Evolutionary conservation across 2,888 invertebrate genomes (phyloP), one percentile per base, ranked within the genome.

Genomic region (Plutella xylostella): DNA sequence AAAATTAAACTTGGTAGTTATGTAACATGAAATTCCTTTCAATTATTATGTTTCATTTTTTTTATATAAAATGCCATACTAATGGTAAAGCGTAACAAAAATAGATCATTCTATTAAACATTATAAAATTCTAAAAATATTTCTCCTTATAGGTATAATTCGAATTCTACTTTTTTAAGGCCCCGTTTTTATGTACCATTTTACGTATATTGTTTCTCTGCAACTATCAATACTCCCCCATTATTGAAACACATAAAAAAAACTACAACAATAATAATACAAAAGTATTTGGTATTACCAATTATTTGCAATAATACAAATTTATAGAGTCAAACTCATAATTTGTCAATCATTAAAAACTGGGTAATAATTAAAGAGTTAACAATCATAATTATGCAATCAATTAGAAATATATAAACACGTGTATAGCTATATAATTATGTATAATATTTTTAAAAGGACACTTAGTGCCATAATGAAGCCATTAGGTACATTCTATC

Each of bases 81-180:
- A 60, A 54, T 68, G 72, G n/a, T n/a, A 75, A 78, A 70, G 67
- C 71, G 72, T 82, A 80, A 79, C 79, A 82, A 82, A 78, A 80
- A 82, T 82, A 82, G 72, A 75, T 72, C 64, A 57, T 64, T 71
- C 22, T 72, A 58, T 65, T 69, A 69, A 67, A 70, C 67, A n/a
- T n/a, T 62, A 62, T 68, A 75, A 60, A 69, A 55, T 60, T 71
- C 66, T 70, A 71, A 73, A 72, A 72, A 72, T 68, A 67, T 60
- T 62, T 69, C 57, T 63, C 61, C 63, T n/a, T n/a, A n/a, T n/a
- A n/a, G n/a, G n/a, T n/a, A n/a, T n/a, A n/a, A n/a, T 61, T 53
- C 65, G 66, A 60, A 60, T 54, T 56, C 57, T 62, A 57, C 43
- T 41, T 55, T 55, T 56, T 61, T 65, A 80, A 78, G 82, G 78